These are phyloP conservation scores for Tetrapedia diversipes DNA, from an alignment of 2,888 invertebrate species.

Conservation along the genomic window DNA sequence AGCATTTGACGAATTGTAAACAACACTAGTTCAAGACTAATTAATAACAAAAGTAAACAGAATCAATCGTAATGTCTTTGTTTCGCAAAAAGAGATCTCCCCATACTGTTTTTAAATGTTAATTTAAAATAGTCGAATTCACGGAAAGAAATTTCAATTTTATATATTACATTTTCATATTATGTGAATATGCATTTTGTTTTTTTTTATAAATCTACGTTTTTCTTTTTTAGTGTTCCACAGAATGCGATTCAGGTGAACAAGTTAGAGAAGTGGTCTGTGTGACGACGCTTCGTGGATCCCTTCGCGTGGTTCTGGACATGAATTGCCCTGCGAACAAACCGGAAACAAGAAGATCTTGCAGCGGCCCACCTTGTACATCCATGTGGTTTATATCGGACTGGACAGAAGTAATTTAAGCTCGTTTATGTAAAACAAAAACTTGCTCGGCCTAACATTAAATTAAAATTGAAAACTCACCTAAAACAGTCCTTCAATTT, in stretches of 20 bases:
- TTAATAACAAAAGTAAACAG: no score
- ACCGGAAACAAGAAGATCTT: conserved; percentile 87
- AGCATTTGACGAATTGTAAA: no score
- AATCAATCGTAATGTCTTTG: no score
- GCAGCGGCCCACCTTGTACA: conserved; percentile 85
- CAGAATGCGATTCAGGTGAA: conserved; percentile 83
- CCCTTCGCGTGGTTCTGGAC: conserved; percentile 84
- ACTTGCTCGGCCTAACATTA: neutral
- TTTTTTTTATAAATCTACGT: neutral
- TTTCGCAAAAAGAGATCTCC: no score
- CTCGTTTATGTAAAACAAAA: neutral
- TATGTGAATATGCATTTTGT: no score
- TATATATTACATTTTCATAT: no score
- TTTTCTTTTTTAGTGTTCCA: conserved; percentile 73
- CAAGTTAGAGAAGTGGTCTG: conserved; percentile 89
- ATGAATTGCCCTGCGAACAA: conserved; percentile 86
- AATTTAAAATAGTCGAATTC: no score
- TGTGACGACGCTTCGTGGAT: conserved; percentile 85
- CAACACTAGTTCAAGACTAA: no score
- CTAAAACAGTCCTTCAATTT: neutral
- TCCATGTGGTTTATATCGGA: conserved; percentile 91
- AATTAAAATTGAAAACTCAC: neutral
- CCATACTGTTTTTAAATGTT: no score
- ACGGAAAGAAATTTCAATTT: no score
- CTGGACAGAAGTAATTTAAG: conserved; percentile 86